Percentiles rank a stretch among this genome's conserved stretches.
These are phyloP conservation scores for Elgonia sp. DNA, from an alignment of 2,888 invertebrate species.

Conservation along the genomic window DNA sequence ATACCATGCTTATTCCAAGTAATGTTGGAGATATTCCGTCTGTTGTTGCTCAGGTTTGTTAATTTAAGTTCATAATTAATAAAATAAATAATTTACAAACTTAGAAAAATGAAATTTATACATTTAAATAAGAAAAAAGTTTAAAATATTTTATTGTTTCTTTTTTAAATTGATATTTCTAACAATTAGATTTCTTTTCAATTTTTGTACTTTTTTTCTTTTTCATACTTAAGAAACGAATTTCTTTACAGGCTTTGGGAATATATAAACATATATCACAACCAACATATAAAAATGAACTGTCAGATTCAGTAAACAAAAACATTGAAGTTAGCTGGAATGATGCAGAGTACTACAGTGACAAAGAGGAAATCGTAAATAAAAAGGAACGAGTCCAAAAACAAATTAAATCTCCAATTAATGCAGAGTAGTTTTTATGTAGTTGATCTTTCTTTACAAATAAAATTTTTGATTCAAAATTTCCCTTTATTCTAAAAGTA, in stretches of 20 bases:
- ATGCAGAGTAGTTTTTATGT: conserved; percentile 68
- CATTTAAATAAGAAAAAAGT: neutral
- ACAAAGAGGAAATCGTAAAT: conserved; percentile 50
- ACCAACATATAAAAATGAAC: too few relatives aligned
- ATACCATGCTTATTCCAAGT: conserved; percentile 97
- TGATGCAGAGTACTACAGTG: conserved; percentile 82
- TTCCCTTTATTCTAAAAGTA: neutral
- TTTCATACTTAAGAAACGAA: neutral
- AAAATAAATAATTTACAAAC: too few relatives aligned
- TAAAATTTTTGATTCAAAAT: conserved; percentile 55
- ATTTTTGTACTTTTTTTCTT: too few relatives aligned
- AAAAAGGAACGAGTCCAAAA: too few relatives aligned
- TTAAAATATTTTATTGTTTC: too few relatives aligned
- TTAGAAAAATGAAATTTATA: conserved; percentile 5
- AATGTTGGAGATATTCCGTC: conserved; percentile 94
- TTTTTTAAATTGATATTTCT: neutral
- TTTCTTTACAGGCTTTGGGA: conserved; percentile 85
- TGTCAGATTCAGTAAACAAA: too few relatives aligned
- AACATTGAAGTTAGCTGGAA: too few relatives aligned
- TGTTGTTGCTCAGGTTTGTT: conserved; percentile 92
- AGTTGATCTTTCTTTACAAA: conserved; percentile 44
- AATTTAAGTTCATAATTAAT: neutral
- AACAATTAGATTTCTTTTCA: conserved; percentile 3
- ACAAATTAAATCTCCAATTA: conserved; percentile 68
- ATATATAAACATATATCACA: too few relatives aligned